Evolutionary conservation across 1,140 invertebrate species (phyloP).

Genomic region (Atta cephalotes): DNA sequence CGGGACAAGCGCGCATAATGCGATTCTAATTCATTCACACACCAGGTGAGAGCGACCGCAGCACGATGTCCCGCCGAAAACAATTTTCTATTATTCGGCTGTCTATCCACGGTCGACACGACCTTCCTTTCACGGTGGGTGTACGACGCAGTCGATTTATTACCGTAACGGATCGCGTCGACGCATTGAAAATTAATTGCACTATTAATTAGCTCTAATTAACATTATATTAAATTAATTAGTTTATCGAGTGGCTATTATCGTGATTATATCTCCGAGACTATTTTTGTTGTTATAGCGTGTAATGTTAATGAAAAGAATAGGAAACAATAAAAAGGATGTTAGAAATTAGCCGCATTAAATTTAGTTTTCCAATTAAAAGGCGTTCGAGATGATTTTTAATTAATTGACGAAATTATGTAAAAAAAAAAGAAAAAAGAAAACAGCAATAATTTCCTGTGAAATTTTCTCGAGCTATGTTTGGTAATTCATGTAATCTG

Average conservation of each 20-base stretch:
- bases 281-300: background rate
- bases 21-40: conserved; percentile 62
- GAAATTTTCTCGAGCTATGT: background rate
- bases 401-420: conserved; percentile 19
- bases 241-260: background rate
- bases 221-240: conserved; percentile 45
- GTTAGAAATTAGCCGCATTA: background rate
- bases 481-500: conserved; percentile 23
- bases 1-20: conserved; percentile 38
- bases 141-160: conserved; percentile 51
- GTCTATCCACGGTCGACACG: conserved; percentile 37
- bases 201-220: conserved; percentile 43
- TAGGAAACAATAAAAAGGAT: background rate
- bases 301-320: background rate
- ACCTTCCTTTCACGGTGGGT: conserved; percentile 31
- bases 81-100: conserved; percentile 64
- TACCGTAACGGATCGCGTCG: background rate
- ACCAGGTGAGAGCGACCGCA: conserved; percentile 49
- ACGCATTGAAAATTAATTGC: conserved; percentile 48
- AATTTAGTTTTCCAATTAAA: background rate
- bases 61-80: conserved; percentile 36
- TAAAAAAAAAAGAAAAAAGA: background rate
- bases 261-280: background rate
- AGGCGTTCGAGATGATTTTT: background rate
- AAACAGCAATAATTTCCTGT: background rate